Percentiles rank a stretch among this genome's conserved stretches.
Conservation (phyloP, 2,888 invertebrate species). For the Ryuthela nishihirai region DNA sequence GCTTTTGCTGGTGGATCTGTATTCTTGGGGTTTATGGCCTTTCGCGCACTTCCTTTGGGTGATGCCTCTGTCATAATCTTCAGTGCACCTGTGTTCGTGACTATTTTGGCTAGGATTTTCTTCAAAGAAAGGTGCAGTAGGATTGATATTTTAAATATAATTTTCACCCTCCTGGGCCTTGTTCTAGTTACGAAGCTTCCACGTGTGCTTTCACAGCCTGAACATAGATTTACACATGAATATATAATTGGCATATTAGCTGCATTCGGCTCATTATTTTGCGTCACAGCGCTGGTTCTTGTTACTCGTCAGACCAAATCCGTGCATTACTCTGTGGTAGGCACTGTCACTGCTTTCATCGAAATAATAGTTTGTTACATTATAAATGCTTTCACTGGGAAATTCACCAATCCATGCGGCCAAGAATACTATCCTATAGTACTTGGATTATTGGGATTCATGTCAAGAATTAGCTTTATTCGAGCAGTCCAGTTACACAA, state of each 20-base stretch:
- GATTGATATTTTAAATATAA: conserved; percentile 48
- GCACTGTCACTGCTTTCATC: conserved; percentile 11
- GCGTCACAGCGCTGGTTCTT: conserved; percentile 48
- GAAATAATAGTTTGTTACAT: neutral
- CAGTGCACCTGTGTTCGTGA: conserved; percentile 86
- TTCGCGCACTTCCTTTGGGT: conserved; percentile 82
- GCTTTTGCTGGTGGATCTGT: neutral
- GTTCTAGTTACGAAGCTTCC: conserved; percentile 2
- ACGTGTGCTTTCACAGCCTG: neutral
- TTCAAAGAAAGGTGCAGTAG: conserved; percentile 81
- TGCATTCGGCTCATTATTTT: conserved; percentile 78
- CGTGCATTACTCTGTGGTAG: conserved; percentile 1
- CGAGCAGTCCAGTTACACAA: conserved; percentile 36
- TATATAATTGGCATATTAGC: too few species aligned
- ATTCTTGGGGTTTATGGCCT: conserved; percentile 4
- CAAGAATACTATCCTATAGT: neutral
- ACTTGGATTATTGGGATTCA: conserved; percentile 14
- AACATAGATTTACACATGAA: too few species aligned
- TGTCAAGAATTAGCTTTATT: conserved; percentile 7
- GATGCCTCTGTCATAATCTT: conserved; percentile 87
- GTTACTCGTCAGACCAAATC: conserved; percentile 10
- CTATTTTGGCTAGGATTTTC: conserved; percentile 62
- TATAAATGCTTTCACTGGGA: neutral
- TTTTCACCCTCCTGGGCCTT: conserved; percentile 3
- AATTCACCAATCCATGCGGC: neutral